Percentiles rank a stretch among this genome's conserved stretches.
phyloP scores from a whole-genome alignment of 2,113 vertebrate genomes.

The Poeciliopsis prolifica region DNA sequence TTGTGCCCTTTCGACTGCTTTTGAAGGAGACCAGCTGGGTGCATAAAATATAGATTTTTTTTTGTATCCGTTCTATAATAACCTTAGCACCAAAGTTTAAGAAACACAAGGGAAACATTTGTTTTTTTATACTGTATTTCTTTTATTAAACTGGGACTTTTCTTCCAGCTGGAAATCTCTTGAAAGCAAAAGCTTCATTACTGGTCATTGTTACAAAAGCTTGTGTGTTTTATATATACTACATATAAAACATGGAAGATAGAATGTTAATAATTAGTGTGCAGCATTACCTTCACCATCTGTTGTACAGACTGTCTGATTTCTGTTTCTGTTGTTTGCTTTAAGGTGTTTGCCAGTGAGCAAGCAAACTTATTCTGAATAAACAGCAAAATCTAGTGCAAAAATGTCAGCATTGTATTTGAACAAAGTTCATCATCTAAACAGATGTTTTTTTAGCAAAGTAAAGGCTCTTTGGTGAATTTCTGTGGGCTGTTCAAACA shows the following conservation, averaged over 20 bases:
- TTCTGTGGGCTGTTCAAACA: conserved; percentile 15
- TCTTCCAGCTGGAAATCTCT: neutral
- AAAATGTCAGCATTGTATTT: conserved; percentile 2
- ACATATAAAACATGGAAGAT: no score
- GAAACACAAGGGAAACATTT: neutral
- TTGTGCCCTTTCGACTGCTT: conserved; percentile 56
- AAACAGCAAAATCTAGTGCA: conserved; percentile 31
- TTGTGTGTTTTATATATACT: conserved; percentile 4
- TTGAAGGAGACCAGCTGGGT: conserved; percentile 36
- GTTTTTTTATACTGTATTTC: conserved; percentile 14
- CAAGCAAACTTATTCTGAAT: conserved; percentile 22
- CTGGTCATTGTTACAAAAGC: conserved; percentile 13
- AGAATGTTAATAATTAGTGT: neutral
- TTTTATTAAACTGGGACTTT: conserved; percentile 30
- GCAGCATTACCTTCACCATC: conserved; percentile 16
- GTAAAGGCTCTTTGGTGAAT: conserved; percentile 9
- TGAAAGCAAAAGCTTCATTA: neutral
- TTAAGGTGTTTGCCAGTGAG: conserved; percentile 36
- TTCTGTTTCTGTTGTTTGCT: conserved; percentile 39
- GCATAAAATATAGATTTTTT: conserved; percentile 38
- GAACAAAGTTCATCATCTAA: neutral
- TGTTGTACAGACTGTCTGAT: conserved; percentile 27
- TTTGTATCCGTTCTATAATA: conserved; percentile 6
- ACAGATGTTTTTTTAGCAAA: conserved; percentile 9
- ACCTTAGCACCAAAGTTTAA: conserved; percentile 3